Evolutionary conservation across 1,140 invertebrate genomes (phyloP).

Genomic region (Gonatopus flavifemur): DNA sequence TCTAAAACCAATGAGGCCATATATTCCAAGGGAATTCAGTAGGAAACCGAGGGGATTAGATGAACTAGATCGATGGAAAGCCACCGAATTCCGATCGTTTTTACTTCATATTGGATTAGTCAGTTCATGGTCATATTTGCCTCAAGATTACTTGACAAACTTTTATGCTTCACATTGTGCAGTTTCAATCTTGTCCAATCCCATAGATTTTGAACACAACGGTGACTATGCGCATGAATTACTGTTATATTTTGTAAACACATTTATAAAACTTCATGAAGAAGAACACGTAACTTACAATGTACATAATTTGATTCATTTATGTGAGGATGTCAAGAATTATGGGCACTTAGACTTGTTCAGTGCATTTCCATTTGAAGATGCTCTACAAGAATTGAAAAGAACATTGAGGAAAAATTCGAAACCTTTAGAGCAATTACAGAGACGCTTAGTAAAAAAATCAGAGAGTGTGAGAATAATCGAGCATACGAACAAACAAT

Average conservation of each 20-base stretch:
- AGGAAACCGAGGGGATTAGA: slow-evolving; percentile 3
- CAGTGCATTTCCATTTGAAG: slow-evolving; percentile 8
- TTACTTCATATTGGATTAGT: slow-evolving; percentile 4
- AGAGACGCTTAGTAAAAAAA: slow-evolving; percentile 2
- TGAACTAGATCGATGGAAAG: no score
- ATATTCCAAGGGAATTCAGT: slow-evolving; percentile 1
- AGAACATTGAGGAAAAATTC: slow-evolving; percentile 4
- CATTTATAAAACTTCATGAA: slow-evolving; percentile 3
- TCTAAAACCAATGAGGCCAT: not conserved
- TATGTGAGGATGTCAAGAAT: slow-evolving; percentile 1
- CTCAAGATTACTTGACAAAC: not conserved
- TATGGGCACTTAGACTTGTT: slow-evolving; percentile 2
- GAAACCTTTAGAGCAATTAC: slow-evolving; percentile 8
- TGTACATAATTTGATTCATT: slow-evolving; percentile 11
- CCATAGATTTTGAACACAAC: not conserved
- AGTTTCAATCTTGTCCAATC: slow-evolving; percentile 3
- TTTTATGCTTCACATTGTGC: not conserved
- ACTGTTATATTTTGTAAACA: slow-evolving; percentile 12
- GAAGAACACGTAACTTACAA: slow-evolving; percentile 5
- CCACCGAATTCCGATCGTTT: slow-evolving; percentile 4
- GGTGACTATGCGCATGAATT: not conserved
- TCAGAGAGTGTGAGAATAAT: not conserved
- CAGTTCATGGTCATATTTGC: not conserved
- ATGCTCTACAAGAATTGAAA: slow-evolving; percentile 4
- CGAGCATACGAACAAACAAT: not conserved